phyloP scores from a whole-genome alignment of 2,113 vertebrate genomes.

The Aix galericulata region DNA sequence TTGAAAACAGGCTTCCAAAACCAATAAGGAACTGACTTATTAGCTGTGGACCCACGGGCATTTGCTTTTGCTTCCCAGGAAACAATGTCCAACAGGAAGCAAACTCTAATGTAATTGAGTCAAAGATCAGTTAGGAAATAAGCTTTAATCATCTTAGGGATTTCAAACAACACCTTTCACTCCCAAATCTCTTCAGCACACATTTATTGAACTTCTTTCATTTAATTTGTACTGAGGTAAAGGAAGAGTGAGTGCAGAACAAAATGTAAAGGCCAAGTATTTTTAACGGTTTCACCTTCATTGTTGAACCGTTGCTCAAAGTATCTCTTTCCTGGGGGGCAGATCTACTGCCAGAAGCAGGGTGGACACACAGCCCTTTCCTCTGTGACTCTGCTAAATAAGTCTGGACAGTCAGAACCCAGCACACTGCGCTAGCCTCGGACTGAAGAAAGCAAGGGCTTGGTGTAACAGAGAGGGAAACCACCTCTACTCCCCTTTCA shows the following conservation, averaged over 20 bases:
- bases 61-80: not conserved
- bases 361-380: not conserved
- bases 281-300: not conserved
- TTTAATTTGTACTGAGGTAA: not conserved
- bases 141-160: not conserved
- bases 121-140: not conserved
- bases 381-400: not conserved
- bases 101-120: not conserved
- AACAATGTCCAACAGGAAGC: not conserved
- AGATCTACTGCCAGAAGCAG: not conserved
- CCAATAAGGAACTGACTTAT: not conserved
- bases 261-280: not conserved
- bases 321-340: not conserved
- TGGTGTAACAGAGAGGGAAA: not conserved
- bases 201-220: not conserved
- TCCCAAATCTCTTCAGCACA: not conserved
- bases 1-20: not conserved
- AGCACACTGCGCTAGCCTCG: not conserved
- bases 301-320: not conserved
- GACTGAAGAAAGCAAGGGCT: not conserved
- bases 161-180: not conserved
- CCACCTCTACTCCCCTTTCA: not conserved
- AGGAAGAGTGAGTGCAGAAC: not conserved
- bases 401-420: not conserved
- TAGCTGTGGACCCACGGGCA: not conserved